Base-by-base conservation (phyloP, 2,888 invertebrate genomes). In the Geotrupes spiniger region DNA sequence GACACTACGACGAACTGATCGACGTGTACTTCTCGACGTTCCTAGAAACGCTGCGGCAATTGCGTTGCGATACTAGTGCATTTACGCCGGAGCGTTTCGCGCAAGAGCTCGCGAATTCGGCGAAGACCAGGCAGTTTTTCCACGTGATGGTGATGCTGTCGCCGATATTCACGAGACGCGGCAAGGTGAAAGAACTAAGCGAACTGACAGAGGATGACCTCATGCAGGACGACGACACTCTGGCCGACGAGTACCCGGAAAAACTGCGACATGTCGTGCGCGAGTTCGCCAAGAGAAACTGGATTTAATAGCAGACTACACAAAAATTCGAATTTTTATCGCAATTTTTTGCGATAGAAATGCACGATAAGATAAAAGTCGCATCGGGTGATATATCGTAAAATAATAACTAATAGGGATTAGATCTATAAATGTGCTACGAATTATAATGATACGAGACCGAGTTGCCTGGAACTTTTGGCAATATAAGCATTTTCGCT, bases 1-100 rank as follows among this genome's bases (percentile, higher is more conserved):
- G 71, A 3, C 63, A 77, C 40, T 65, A 71, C 25, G 70, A 78
- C 2, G 66, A 74, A 14, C 66, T 81, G 4, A 54, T 80, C 0
- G 60, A 70, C 43, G 61, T 73, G 1, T 80, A 81, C 57, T 74
- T 78, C 52, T 29, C 53, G 2, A 42, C 46, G 5, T 52, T 58
- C 17, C 47, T 52, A 8, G 17, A 49, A 2, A 60, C 65, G 6
- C 57, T 81, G 17, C 55, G 61, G 11, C 58, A 62, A n/a, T 51
- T 63, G 16, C 52, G 59, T 21, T 52, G 54, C 29, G 58, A 68
- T 36, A 65, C 64, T 1, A 59, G 54, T 21, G 46, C 62, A 15
- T 76, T 75, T 52, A 65, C 66, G 3, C 72, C 64, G 41, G 67
- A 73, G 21, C 56, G 57, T 62, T 75, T 68, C 61, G n/a, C 54